Percentiles rank a stretch among this genome's conserved stretches.
phyloP scores from a whole-genome alignment of 2,113 vertebrate genomes.

The Coptodon bakossiorum region DNA sequence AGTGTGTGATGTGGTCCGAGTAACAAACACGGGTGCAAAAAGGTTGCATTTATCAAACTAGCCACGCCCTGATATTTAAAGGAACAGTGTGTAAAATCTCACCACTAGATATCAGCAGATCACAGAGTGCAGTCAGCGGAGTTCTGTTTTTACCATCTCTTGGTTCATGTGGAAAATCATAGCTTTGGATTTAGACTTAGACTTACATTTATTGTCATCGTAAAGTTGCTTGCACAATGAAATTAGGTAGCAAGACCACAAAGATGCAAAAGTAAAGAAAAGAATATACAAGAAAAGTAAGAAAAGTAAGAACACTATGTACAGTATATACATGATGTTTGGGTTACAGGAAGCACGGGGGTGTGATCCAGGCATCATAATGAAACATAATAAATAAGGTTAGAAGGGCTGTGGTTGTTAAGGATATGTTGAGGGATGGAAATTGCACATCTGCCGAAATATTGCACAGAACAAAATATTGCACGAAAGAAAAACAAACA shows the following conservation, averaged over 20 bases:
- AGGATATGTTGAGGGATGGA: neutral
- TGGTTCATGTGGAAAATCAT: neutral
- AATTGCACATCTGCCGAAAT: neutral
- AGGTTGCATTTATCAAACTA: neutral
- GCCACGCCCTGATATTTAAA: neutral
- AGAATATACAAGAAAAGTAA: neutral
- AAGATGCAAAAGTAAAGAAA: neutral
- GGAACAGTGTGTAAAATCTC: neutral
- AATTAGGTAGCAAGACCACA: neutral
- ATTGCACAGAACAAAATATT: neutral
- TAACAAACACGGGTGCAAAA: neutral
- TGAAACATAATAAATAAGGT: neutral
- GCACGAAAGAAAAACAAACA: neutral
- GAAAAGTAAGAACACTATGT: neutral
- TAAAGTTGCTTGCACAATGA: neutral
- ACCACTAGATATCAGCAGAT: neutral
- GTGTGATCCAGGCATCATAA: neutral
- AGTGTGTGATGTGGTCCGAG: neutral
- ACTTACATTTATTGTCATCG: neutral
- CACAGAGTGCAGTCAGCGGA: neutral
- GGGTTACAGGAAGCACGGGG: neutral
- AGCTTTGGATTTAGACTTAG: neutral
- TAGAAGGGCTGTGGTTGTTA: neutral
- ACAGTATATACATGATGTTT: neutral
- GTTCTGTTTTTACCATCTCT: neutral